Conservation (phyloP, 2,797 vertebrate species). For the Megaceryle alcyon region DNA sequence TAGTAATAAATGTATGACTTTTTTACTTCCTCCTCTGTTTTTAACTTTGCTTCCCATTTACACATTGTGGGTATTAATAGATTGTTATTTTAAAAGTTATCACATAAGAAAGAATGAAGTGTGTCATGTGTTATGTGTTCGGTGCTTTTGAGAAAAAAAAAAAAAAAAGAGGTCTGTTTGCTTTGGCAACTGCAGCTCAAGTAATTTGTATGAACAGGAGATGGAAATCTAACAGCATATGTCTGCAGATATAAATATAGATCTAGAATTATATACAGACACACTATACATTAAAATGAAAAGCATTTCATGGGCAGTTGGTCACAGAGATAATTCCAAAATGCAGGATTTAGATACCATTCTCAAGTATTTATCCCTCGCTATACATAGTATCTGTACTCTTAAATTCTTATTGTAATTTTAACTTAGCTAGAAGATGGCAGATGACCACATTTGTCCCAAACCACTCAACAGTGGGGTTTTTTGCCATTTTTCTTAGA, state of each 20-base stretch:
- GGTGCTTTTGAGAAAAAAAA: background rate
- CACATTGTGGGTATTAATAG: background rate
- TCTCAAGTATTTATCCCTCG: conserved; percentile 17
- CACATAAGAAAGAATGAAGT: conserved; percentile 55
- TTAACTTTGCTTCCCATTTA: conserved; percentile 42
- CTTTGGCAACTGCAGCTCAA: conserved; percentile 74
- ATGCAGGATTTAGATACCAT: conserved; percentile 53
- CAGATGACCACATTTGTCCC: background rate
- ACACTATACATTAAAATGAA: conserved; percentile 68
- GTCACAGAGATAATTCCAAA: conserved; percentile 52
- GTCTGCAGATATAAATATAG: conserved; percentile 67
- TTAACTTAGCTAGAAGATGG: conserved; percentile 14
- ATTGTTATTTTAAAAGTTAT: conserved; percentile 65
- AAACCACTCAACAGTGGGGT: background rate
- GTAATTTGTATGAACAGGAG: conserved; percentile 72
- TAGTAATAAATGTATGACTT: background rate
- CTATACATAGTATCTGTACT: conserved; percentile 19
- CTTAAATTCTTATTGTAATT: conserved; percentile 20
- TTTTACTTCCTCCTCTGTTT: background rate
- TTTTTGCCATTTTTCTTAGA: background rate
- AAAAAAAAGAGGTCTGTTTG: conserved; percentile 58
- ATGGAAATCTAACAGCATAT: conserved; percentile 69
- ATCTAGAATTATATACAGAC: conserved; percentile 66
- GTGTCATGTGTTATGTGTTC: conserved; percentile 38
- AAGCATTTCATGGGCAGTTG: conserved; percentile 66